phyloP scores from a whole-genome alignment of 2,888 invertebrate species.

The Caenorhabditis sp. region DNA sequence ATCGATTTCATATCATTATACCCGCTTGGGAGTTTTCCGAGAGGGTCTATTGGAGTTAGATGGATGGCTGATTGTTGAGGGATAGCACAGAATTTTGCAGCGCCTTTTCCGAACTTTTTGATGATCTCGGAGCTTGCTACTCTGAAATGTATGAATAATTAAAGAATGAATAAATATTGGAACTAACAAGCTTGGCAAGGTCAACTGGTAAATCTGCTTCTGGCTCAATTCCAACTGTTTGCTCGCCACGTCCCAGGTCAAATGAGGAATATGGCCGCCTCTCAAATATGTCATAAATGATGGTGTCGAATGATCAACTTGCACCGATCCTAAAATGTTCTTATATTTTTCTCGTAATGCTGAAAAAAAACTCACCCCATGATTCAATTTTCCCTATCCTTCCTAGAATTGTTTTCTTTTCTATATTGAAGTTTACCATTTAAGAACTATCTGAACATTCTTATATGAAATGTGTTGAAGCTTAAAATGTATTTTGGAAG shows the following conservation, averaged over 20 bases:
- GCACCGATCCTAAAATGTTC: conserved; percentile 15
- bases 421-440: conserved; percentile 59
- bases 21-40: conserved; percentile 52
- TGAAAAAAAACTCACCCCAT: conserved; percentile 36
- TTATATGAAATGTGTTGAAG: too few species aligned
- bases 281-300: conserved; percentile 63
- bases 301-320: conserved; percentile 53
- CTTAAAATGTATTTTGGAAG: too few species aligned
- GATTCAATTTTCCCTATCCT: conserved; percentile 44
- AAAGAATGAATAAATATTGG: not conserved
- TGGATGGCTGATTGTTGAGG: conserved; percentile 44
- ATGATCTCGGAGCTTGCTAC: conserved; percentile 35
- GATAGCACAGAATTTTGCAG: conserved; percentile 40
- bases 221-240: conserved; percentile 50
- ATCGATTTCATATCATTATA: conserved; percentile 59
- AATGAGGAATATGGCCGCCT: conserved; percentile 65
- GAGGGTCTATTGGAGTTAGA: conserved; percentile 59
- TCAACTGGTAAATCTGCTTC: conserved; percentile 60
- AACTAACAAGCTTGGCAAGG: conserved; percentile 50
- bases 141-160: conserved; percentile 4
- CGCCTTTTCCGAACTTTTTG: conserved; percentile 42
- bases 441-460: too few species aligned
- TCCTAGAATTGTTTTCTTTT: conserved; percentile 41
- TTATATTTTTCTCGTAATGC: not conserved
- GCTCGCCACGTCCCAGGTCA: conserved; percentile 63